Evolutionary conservation across 2,888 invertebrate genomes (phyloP), one percentile per base, ranked within the genome.

Genomic region (Dexiosoma caninum): DNA sequence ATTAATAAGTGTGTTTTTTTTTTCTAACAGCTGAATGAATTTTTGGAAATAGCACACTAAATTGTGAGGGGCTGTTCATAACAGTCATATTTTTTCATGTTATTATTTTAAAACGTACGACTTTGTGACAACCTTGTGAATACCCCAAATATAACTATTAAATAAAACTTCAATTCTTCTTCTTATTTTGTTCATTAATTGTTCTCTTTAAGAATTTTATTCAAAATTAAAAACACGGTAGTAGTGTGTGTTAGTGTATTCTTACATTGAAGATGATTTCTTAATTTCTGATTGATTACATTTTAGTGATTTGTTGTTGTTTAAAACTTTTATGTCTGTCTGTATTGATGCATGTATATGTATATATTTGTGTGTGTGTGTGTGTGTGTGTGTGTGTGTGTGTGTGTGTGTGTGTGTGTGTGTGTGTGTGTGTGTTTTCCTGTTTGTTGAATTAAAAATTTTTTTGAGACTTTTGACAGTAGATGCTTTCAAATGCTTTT

Each of bases 201-300:
- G 46, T 69, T 66, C 46, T 74, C 51, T 69, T 79, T 70, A 70
- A 79, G 64, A 75, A 70, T 75, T 75, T 79, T 79, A 79, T 79
- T 79, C 75, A 75, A 79, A 79, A 79, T 79, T 79, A 79, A 79
- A 79, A 79, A 79, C 79, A 75, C 66, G 66, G 57, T 75, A 53
- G 32, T n/a, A n/a, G n/a, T n/a, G n/a, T 64, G 14, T 71, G 59
- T 67, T 37, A 66, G 64, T 67, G 30, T 55, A 37, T 35, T 9
- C 55, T 72, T 64, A 74, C 74, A 66, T 27, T 66, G 35, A 71
- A 59, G 59, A 71, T 71, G 59, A 59, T 78, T 78, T 59, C 37
- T 59, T 59, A 51, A 27, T 37, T 57, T 66, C n/a, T 49, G 40
- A 37, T 10, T 49, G 40, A 37, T 75, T 78, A 78, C 53, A 72